Evolutionary conservation across 2,888 invertebrate species (phyloP).

Genomic region (Flexamia atlantica): DNA sequence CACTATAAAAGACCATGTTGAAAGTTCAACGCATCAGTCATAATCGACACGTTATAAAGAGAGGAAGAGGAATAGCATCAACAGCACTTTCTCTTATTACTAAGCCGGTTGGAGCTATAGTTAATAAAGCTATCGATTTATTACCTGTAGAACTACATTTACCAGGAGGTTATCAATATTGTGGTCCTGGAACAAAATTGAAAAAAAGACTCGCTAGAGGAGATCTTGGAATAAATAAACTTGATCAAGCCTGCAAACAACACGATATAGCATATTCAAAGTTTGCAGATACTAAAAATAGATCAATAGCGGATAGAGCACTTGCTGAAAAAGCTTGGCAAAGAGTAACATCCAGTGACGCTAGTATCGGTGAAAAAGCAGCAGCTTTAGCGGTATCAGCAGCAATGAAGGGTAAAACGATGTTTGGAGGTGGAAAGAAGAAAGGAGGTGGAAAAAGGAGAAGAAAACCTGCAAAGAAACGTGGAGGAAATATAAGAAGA

Average conservation of each 20-base stretch:
- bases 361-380: constrained; percentile 62
- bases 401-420: constrained; percentile 66
- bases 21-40: not conserved
- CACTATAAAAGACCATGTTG: not conserved
- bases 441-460: not conserved
- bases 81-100: no score
- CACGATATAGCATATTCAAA: constrained; percentile 65
- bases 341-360: constrained; percentile 62
- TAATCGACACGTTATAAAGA: not conserved
- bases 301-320: constrained; percentile 58
- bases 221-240: constrained; percentile 60
- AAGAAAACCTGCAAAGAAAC: not conserved
- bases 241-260: constrained; percentile 65
- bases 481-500: no score
- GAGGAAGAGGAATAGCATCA: not conserved
- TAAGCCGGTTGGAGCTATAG: no score
- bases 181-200: constrained; percentile 64
- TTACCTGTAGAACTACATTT: constrained; percentile 64
- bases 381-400: constrained; percentile 65
- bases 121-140: constrained; percentile 58
- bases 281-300: not conserved
- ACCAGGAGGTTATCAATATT: constrained; percentile 63
- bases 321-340: constrained; percentile 65
- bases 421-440: constrained; percentile 36
- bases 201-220: constrained; percentile 54